Percentiles rank a stretch among this genome's conserved stretches.
phyloP scores from a whole-genome alignment of 1,140 invertebrate genomes.

The Diorhabda elongata region DNA sequence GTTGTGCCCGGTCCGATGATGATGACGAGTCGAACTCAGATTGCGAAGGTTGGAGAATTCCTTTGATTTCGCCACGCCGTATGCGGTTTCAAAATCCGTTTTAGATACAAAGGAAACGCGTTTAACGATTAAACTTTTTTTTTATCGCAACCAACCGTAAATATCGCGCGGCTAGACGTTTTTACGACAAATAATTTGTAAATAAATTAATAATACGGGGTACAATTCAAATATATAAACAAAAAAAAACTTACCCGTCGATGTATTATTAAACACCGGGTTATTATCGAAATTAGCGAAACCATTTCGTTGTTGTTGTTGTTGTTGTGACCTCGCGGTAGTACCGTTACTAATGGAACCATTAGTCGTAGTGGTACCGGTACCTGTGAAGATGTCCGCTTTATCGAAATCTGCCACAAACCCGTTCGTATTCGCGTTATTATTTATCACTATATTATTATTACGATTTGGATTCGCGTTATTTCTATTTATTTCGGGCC shows the following conservation, averaged over 20 bases:
- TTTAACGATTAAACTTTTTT: too few relatives aligned
- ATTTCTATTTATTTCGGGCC: constrained; percentile 31
- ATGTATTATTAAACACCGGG: constrained; percentile 57
- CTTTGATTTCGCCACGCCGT: too few relatives aligned
- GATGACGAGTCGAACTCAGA: too few relatives aligned
- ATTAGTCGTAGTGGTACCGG: constrained; percentile 11
- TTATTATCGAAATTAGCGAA: constrained; percentile 75
- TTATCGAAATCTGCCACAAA: constrained; percentile 65
- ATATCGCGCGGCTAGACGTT: too few relatives aligned
- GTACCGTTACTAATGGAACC: neutral
- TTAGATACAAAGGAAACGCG: too few relatives aligned
- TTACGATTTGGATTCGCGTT: neutral
- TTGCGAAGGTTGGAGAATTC: too few relatives aligned
- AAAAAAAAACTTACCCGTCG: constrained; percentile 26
- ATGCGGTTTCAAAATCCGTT: too few relatives aligned
- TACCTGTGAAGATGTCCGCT: constrained; percentile 52
- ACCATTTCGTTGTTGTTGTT: constrained; percentile 37
- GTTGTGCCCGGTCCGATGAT: too few relatives aligned
- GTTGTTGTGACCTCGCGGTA: neutral
- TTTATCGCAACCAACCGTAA: too few relatives aligned
- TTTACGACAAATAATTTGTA: too few relatives aligned
- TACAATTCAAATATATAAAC: neutral
- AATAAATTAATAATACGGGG: neutral
- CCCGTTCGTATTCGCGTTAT: constrained; percentile 33
- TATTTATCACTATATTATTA: constrained; percentile 21